phyloP scores from a whole-genome alignment of 2,797 vertebrate species.

The Xiphorhynchus erythropygius region DNA sequence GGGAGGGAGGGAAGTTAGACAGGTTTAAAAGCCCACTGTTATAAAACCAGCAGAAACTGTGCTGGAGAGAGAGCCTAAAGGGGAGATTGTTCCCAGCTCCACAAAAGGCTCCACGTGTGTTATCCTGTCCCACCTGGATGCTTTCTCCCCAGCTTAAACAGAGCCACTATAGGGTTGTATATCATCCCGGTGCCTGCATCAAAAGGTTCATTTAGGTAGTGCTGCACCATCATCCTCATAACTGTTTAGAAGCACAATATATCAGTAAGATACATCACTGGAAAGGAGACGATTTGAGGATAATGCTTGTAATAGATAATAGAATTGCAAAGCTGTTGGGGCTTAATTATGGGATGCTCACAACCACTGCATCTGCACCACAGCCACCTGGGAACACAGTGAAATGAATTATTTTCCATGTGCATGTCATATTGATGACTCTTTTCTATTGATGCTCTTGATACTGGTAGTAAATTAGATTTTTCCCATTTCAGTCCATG shows the following conservation, averaged over 20 bases:
- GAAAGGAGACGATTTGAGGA: not conserved
- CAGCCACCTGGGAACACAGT: not conserved
- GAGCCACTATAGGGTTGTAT: not conserved
- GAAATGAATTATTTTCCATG: constrained; percentile 26
- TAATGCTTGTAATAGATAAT: constrained; percentile 8
- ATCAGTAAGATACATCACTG: not conserved
- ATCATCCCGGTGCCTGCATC: not conserved
- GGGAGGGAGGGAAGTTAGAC: not conserved
- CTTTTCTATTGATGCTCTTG: constrained; percentile 39
- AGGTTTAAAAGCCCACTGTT: not conserved
- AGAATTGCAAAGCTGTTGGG: constrained; percentile 23
- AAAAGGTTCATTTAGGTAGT: not conserved
- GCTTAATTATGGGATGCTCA: constrained; percentile 7
- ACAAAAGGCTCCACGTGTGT: not conserved
- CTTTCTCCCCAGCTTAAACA: not conserved
- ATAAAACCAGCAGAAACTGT: not conserved
- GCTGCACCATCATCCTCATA: not conserved
- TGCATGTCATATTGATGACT: constrained; percentile 1
- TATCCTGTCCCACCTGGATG: not conserved
- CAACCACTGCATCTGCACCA: constrained; percentile 12
- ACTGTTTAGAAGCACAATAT: not conserved
- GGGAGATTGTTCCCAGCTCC: not conserved
- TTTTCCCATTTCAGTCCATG: constrained; percentile 18
- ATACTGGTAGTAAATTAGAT: constrained; percentile 43
- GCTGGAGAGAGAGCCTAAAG: not conserved